Base-by-base conservation (phyloP, 1,140 invertebrate genomes). In the Drosophila yakuba region DNA sequence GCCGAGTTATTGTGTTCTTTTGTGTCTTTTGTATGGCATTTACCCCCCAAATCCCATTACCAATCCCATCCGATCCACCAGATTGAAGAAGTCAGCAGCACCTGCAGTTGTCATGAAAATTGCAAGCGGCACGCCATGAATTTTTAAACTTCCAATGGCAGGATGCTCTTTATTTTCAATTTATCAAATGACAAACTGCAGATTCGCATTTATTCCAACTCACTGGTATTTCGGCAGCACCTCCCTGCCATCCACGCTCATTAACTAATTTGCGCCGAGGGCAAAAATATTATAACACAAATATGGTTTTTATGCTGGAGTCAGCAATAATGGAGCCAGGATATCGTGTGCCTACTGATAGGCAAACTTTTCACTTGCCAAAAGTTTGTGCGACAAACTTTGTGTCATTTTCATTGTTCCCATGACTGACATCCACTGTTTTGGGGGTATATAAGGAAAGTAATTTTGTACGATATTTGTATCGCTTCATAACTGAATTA, bases 281-380 rank as follows among this genome's bases (percentile, higher is more conserved):
- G 44, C 41, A 44, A 8, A 62, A 61, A 78, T 84, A 89, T 89
- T 89, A 89, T 80, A 89, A 89, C 89, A 89, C 77, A 89, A 89
- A 89, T 89, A 89, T 79, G 84, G 84, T 62, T 78, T 89, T 89
- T 89, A 89, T 89, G 84, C 80, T 58, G 69, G 79, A 84, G 75
- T 71, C 77, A 75, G 69, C 66, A 59, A 62, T 58, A 80, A 78
- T 72, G 51, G 58, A 55, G 61, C 48, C 47, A 39, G 56, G 56
- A 56, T 74, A 74, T 74, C 72, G 44, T 74, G 59, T 43, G 14
- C 52, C 61, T 45, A 52, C 73, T 82, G 76, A 85, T 88, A 64
- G 52, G 35, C 73, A 76, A 77, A 77, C 56, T 78, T 77, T 77
- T 77, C 57, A 76, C 57, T 69, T 69, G 73, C 44, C 62, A 60